phyloP scores from a whole-genome alignment of 2,113 vertebrate genomes.

The Bambusicola thoracicus region DNA sequence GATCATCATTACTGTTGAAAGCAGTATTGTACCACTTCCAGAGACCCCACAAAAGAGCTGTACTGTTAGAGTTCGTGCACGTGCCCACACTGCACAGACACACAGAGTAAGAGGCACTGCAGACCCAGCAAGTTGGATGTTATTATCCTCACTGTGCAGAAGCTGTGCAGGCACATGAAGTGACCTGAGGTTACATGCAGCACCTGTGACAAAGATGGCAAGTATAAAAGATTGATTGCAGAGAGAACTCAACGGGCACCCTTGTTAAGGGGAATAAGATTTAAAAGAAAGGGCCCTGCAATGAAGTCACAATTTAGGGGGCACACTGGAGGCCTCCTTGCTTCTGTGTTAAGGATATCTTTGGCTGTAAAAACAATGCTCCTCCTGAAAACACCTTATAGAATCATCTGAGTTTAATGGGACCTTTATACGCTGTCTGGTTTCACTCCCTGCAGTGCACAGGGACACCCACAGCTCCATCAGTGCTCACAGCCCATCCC shows the following conservation, averaged over 20 bases:
- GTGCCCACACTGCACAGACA: neutral
- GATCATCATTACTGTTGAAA: neutral
- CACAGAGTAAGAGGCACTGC: too few relatives aligned
- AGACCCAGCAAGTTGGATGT: neutral
- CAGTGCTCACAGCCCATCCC: too few relatives aligned
- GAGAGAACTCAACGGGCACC: neutral
- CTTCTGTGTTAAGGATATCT: neutral
- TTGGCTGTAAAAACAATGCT: neutral
- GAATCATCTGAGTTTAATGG: too few relatives aligned
- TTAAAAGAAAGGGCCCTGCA: neutral
- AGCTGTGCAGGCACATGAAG: neutral
- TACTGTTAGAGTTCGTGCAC: neutral
- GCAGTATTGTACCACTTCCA: neutral
- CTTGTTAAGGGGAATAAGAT: neutral
- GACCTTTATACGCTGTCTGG: too few relatives aligned
- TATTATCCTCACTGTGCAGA: neutral
- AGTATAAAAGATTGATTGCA: neutral
- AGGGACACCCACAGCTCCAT: too few relatives aligned
- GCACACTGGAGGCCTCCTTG: neutral
- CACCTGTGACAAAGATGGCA: neutral
- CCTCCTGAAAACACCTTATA: neutral
- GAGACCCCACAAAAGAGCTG: neutral
- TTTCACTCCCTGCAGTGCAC: too few relatives aligned
- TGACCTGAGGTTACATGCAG: neutral
- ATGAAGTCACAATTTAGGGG: neutral